Percentiles rank a stretch among this genome's conserved stretches.
These are phyloP conservation scores for Euphonia xanthogaster DNA, from an alignment of 2,797 vertebrate species.

Conservation along the genomic window DNA sequence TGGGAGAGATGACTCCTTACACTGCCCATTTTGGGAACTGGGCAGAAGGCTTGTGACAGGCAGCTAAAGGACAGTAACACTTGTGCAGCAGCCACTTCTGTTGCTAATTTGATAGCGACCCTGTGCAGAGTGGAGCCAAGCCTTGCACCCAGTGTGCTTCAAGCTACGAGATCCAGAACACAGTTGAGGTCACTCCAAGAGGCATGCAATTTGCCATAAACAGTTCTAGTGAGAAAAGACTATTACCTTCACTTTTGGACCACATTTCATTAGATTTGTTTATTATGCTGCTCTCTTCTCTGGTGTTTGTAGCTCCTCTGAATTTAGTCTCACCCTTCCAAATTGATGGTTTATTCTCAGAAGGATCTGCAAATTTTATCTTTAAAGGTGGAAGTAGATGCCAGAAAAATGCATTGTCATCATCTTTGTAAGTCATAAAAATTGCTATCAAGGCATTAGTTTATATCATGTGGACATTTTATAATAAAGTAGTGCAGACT, in stretches of 20 bases:
- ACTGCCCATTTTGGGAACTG: rapidly evolving
- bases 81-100: neutral
- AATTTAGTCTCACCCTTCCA: neutral
- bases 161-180: neutral
- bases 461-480: neutral
- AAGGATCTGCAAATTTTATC: slow-evolving; percentile 2
- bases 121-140: neutral
- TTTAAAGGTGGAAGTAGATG: neutral
- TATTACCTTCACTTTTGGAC: neutral
- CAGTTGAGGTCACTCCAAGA: neutral
- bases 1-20: neutral
- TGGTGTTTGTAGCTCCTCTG: neutral
- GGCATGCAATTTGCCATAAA: neutral
- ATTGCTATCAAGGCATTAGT: neutral
- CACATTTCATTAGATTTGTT: neutral
- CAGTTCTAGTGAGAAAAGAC: neutral
- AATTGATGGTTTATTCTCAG: neutral
- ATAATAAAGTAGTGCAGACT: neutral
- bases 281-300: neutral
- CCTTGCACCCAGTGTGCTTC: rapidly evolving
- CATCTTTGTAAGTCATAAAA: neutral
- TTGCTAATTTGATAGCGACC: neutral
- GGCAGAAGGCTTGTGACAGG: neutral
- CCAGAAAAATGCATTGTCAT: neutral
- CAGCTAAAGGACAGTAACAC: neutral